Conservation (phyloP, 2,113 vertebrate species). For the Acanthisitta chloris region DNA sequence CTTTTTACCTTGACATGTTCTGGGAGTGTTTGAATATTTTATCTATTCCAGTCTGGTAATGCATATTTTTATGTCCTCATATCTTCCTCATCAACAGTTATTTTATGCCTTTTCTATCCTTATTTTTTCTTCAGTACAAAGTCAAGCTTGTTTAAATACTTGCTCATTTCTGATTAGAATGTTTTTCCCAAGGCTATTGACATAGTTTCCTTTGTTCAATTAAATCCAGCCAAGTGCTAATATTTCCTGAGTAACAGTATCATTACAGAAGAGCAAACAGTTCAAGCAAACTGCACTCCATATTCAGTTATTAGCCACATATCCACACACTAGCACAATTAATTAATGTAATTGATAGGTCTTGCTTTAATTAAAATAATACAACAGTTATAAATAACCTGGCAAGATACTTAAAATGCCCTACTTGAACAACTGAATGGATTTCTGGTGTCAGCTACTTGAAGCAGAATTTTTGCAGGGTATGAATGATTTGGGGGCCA, state of each 20-base stretch:
- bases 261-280: background rate
- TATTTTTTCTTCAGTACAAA: background rate
- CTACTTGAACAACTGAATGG: background rate
- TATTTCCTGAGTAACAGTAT: background rate
- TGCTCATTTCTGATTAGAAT: constrained; percentile 8
- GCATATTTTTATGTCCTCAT: background rate
- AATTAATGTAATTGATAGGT: constrained; percentile 14
- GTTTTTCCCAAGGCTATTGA: background rate
- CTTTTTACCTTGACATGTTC: background rate
- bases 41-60: background rate
- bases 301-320: background rate
- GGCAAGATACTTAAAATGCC: background rate
- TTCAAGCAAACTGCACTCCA: background rate
- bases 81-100: background rate
- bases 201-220: constrained; percentile 4
- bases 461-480: background rate
- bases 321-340: background rate
- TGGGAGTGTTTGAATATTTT: background rate
- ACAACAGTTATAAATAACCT: background rate
- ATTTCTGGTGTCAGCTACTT: background rate
- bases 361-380: constrained; percentile 31
- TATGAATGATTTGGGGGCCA: background rate
- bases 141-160: background rate
- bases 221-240: background rate
- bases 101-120: background rate